Percentiles rank a stretch among this genome's conserved stretches.
These are phyloP conservation scores for Tadarida brasiliensis DNA, from an alignment of 2,797 vertebrate species.

Conservation along the genomic window DNA sequence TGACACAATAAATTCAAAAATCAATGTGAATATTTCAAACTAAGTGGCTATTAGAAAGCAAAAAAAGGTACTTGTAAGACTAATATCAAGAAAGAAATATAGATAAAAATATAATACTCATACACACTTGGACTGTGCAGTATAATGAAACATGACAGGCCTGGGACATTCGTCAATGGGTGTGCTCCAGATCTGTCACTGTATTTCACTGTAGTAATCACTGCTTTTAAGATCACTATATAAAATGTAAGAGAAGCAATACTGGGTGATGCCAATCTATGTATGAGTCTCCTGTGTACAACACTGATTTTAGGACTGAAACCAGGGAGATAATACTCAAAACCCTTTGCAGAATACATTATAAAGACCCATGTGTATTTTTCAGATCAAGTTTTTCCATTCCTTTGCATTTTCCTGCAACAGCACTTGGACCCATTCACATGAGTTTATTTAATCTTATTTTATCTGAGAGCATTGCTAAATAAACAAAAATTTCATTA, in stretches of 20 bases:
- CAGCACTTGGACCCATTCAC: background rate
- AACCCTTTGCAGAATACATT: background rate
- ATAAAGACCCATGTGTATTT: constrained; percentile 13
- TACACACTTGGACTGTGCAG: background rate
- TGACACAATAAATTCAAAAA: constrained; percentile 53
- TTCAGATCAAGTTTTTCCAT: constrained; percentile 59
- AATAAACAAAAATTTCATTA: constrained; percentile 70
- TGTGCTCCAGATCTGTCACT: background rate
- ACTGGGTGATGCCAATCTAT: constrained; percentile 27
- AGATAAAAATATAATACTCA: constrained; percentile 36
- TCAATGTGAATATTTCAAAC: constrained; percentile 46
- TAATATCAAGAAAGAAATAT: constrained; percentile 7
- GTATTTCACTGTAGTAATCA: background rate
- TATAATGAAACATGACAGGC: background rate
- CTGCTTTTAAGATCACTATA: background rate
- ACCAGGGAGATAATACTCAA: constrained; percentile 27
- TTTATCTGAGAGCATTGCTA: constrained; percentile 47
- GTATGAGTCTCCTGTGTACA: constrained; percentile 1
- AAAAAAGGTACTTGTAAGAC: constrained; percentile 19
- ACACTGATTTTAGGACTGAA: constrained; percentile 15
- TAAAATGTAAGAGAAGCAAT: constrained; percentile 46
- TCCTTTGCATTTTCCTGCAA: constrained; percentile 25
- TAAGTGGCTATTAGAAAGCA: constrained; percentile 31
- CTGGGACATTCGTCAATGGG: constrained; percentile 5
- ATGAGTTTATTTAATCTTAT: background rate